Conservation (phyloP, 2,888 invertebrate species). For the Euphydryas editha region DNA sequence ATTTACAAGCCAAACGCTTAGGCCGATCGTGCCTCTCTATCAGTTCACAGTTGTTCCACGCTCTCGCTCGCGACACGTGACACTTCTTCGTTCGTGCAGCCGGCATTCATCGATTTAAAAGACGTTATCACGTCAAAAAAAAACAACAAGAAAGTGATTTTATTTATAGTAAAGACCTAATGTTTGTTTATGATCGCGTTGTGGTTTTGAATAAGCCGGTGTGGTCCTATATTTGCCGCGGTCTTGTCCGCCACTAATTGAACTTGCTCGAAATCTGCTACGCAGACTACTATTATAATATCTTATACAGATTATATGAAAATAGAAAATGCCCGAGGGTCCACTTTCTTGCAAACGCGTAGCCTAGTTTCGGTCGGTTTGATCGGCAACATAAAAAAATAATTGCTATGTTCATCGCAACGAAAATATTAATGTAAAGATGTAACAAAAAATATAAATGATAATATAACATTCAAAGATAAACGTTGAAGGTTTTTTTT, state of each 20-base stretch:
- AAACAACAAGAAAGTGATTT: background rate
- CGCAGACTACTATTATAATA: conserved; percentile 69
- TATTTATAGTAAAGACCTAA: conserved; percentile 1
- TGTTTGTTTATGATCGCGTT: conserved; percentile 36
- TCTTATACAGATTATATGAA: conserved; percentile 71
- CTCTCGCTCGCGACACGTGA: no score
- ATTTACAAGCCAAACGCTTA: no score
- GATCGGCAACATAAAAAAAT: conserved; percentile 56
- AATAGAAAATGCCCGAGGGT: conserved; percentile 78
- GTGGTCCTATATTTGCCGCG: conserved; percentile 55
- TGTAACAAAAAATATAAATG: background rate
- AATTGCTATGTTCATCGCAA: conserved; percentile 38
- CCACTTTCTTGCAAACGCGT: conserved; percentile 68
- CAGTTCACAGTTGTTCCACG: no score
- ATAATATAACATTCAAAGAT: background rate
- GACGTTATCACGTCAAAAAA: background rate
- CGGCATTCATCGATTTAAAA: no score
- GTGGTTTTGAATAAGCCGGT: conserved; percentile 55
- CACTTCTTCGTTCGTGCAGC: no score
- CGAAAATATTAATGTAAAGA: conserved; percentile 24
- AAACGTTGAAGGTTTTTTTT: no score
- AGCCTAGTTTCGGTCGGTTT: conserved; percentile 63
- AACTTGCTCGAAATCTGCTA: conserved; percentile 61
- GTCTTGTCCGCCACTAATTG: conserved; percentile 62
- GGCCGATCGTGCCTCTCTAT: no score